Evolutionary conservation across 2,113 vertebrate genomes (phyloP).

Genomic region (Stigmatopora nigra): DNA sequence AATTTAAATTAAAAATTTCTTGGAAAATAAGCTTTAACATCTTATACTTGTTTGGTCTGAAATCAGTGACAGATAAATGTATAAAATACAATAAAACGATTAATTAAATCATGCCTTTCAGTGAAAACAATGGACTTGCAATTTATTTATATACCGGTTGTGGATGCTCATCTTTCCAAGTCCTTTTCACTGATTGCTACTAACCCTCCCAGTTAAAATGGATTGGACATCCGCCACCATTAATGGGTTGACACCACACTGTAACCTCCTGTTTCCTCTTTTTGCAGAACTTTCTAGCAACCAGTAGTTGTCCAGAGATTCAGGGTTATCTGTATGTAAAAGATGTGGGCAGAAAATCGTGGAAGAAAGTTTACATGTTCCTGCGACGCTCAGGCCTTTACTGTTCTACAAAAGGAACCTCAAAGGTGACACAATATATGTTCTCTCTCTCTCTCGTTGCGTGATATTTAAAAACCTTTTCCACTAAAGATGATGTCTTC

Average conservation of each 20-base stretch:
- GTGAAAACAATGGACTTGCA: too few species aligned
- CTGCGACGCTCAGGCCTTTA: constrained; percentile 93
- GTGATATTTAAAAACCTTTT: background rate
- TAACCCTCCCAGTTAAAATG: too few species aligned
- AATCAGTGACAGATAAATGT: constrained; percentile 1
- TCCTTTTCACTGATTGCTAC: too few species aligned
- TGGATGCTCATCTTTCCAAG: too few species aligned
- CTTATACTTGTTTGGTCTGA: constrained; percentile 11
- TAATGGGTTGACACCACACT: background rate
- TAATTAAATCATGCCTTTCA: too few species aligned
- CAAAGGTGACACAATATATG: constrained; percentile 74
- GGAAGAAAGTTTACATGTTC: constrained; percentile 92
- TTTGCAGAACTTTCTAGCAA: constrained; percentile 86
- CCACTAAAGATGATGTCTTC: background rate
- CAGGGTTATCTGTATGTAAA: constrained; percentile 93
- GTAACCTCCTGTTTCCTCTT: background rate
- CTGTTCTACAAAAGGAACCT: constrained; percentile 93
- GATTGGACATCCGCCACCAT: too few species aligned
- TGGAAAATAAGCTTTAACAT: constrained; percentile 10
- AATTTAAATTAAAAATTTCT: too few species aligned
- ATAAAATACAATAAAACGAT: too few species aligned
- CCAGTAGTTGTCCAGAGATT: constrained; percentile 92
- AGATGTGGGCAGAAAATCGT: constrained; percentile 89
- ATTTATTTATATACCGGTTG: too few species aligned
- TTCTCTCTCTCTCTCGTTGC: background rate